These are phyloP conservation scores for Drosophila pallidifrons DNA, from an alignment of 1,140 invertebrate genomes.

Conservation along the genomic window DNA sequence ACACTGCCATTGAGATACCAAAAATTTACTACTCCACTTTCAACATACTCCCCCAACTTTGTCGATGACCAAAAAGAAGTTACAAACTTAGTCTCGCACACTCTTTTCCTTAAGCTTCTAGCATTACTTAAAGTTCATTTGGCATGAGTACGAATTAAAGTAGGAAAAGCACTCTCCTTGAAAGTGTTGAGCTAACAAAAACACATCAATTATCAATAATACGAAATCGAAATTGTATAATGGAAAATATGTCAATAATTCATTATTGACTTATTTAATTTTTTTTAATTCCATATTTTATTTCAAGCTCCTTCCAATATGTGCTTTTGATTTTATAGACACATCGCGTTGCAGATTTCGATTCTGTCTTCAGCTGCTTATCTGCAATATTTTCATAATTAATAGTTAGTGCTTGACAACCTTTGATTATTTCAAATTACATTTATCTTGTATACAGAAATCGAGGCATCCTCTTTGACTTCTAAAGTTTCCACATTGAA, in stretches of 20 bases:
- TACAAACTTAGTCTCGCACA: not conserved
- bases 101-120: not conserved
- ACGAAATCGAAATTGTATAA: not conserved
- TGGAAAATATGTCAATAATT: no score
- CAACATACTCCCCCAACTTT: not conserved
- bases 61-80: not conserved
- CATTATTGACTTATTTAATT: no score
- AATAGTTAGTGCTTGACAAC: not conserved
- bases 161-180: not conserved
- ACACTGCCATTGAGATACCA: constrained; percentile 42
- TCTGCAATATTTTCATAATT: constrained; percentile 17
- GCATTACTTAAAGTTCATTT: not conserved
- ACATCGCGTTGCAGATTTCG: not conserved
- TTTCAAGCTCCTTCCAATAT: no score
- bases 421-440: not conserved
- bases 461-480: not conserved
- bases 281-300: no score
- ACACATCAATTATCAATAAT: not conserved
- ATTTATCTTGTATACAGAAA: not conserved
- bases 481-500: not conserved
- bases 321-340: no score
- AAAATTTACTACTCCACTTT: constrained; percentile 50
- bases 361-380: not conserved
- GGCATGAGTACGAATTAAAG: not conserved
- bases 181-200: not conserved